Evolutionary conservation across 2,888 invertebrate genomes (phyloP).

Genomic region (Metellina segmentata): DNA sequence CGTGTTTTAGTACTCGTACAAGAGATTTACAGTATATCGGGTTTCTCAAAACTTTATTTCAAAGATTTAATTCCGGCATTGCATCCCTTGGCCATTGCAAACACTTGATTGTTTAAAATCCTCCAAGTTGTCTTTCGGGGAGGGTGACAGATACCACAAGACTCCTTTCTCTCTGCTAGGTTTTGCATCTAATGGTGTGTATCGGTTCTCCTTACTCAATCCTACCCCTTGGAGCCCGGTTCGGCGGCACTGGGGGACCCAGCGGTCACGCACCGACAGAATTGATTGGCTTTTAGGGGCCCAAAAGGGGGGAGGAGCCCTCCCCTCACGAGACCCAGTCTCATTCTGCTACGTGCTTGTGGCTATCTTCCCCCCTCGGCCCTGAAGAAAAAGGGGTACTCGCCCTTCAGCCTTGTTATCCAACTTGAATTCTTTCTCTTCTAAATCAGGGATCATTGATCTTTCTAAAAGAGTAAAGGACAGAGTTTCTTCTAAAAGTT

Average conservation of each 20-base stretch:
- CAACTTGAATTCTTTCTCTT: slow-evolving; percentile 57
- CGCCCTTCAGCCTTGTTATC: slow-evolving; percentile 58
- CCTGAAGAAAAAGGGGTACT: slow-evolving; percentile 47
- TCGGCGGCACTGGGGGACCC: slow-evolving; percentile 28
- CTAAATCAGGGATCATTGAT: slow-evolving; percentile 62
- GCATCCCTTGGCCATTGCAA: neutral
- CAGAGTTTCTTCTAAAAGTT: slow-evolving; percentile 30
- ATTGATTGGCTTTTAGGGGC: slow-evolving; percentile 52
- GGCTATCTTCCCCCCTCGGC: slow-evolving; percentile 36
- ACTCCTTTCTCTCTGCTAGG: slow-evolving; percentile 22
- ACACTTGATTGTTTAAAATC: neutral
- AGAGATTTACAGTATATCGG: too few relatives aligned
- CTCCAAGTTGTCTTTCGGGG: neutral
- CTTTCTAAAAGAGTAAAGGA: slow-evolving; percentile 46
- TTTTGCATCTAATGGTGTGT: slow-evolving; percentile 62
- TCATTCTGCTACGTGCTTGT: slow-evolving; percentile 48
- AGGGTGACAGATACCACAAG: slow-evolving; percentile 8
- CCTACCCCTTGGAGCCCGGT: slow-evolving; percentile 51
- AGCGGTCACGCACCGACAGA: slow-evolving; percentile 54
- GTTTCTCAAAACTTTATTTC: neutral
- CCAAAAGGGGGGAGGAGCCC: neutral
- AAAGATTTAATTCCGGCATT: neutral
- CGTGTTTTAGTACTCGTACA: too few relatives aligned
- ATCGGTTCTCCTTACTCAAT: slow-evolving; percentile 55
- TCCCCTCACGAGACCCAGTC: slow-evolving; percentile 15